Evolutionary conservation across 35 echinoderm and acorn worm genomes (phyloP).

Genomic region (Apostichopus californicus): DNA sequence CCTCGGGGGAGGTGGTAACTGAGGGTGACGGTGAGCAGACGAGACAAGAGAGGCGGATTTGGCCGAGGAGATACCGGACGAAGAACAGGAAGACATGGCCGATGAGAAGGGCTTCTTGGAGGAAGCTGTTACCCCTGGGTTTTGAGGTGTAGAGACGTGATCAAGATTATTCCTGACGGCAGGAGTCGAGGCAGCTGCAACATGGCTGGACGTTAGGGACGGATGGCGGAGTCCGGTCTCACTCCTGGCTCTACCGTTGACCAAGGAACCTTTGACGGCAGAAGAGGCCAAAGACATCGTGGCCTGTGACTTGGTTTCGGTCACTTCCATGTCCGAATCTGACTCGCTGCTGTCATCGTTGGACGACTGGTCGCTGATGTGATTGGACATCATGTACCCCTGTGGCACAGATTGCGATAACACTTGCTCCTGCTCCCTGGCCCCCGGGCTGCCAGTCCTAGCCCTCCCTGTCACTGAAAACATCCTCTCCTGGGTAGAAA

Average conservation of each 20-base stretch:
- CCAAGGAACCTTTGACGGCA: not conserved
- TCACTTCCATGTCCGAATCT: slow-evolving; percentile 18
- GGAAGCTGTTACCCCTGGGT: slow-evolving; percentile 1
- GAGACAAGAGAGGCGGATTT: slow-evolving; percentile 48
- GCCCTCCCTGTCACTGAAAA: slow-evolving; percentile 31
- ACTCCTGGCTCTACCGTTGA: slow-evolving; percentile 25
- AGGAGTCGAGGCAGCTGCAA: slow-evolving; percentile 9
- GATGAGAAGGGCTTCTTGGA: slow-evolving; percentile 52
- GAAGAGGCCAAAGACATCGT: slow-evolving; percentile 27
- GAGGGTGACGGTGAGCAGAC: slow-evolving; percentile 5
- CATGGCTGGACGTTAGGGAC: not conserved
- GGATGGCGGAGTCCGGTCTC: slow-evolving; percentile 4
- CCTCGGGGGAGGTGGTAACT: not conserved
- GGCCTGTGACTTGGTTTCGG: slow-evolving; percentile 14
- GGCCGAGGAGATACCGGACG: slow-evolving; percentile 54
- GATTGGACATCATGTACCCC: slow-evolving; percentile 58
- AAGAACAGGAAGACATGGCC: slow-evolving; percentile 41
- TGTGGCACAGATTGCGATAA: slow-evolving; percentile 3
- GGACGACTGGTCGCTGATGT: slow-evolving; percentile 52
- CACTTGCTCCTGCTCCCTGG: not conserved
- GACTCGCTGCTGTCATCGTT: slow-evolving; percentile 25
- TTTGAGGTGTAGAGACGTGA: not conserved
- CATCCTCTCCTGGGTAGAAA: slow-evolving; percentile 49
- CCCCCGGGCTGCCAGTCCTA: not conserved
- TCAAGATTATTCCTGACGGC: not conserved